Conservation (phyloP, 2,113 vertebrate species). For the Serilophus lunatus region DNA sequence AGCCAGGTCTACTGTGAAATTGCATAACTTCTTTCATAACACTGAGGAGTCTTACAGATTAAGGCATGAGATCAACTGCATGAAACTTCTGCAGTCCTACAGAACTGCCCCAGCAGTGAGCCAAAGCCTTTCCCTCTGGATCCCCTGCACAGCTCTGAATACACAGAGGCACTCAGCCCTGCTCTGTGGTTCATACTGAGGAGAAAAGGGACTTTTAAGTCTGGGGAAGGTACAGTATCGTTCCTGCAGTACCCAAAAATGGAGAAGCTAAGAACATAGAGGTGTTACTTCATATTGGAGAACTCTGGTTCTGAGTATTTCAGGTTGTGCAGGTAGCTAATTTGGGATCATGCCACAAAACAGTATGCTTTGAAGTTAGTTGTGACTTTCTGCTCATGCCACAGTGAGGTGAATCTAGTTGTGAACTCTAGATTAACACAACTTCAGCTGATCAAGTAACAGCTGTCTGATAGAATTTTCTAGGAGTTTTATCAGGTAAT, state of each 20-base stretch:
- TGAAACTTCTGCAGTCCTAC: background rate
- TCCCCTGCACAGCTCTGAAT: background rate
- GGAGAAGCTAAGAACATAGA: background rate
- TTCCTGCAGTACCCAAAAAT: background rate
- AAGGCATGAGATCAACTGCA: background rate
- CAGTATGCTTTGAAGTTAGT: background rate
- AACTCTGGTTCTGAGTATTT: background rate
- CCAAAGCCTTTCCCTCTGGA: background rate
- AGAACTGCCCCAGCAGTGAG: background rate
- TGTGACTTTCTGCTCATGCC: background rate
- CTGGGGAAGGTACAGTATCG: background rate
- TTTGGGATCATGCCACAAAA: background rate
- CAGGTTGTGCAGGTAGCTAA: background rate
- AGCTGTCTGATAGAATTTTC: background rate
- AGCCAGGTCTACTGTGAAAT: background rate
- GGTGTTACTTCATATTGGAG: rapidly evolving
- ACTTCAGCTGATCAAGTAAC: background rate
- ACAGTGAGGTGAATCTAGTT: background rate
- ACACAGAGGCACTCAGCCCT: too few species aligned
- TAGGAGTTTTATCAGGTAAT: background rate
- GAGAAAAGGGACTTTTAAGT: background rate
- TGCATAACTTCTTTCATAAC: background rate
- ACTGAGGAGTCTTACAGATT: background rate
- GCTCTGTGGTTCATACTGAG: background rate
- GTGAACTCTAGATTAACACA: background rate